A percentile compares a stretch with the other conserved stretches of the same genome.
Conservation (phyloP, 2,888 invertebrate genomes). For the Spodoptera littoralis region DNA sequence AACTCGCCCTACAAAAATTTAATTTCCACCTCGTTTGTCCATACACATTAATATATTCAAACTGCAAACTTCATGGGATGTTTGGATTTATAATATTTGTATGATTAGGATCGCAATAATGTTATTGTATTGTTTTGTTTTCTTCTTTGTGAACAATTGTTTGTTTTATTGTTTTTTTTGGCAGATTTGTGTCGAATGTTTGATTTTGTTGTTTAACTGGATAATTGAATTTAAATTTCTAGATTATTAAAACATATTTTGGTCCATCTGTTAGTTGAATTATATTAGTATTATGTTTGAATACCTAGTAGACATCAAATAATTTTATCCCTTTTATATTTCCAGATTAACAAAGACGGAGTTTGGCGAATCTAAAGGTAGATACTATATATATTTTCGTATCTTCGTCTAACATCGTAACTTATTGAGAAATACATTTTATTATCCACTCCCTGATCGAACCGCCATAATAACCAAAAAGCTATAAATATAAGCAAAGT, state of each 20-base stretch:
- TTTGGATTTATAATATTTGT: too few species aligned
- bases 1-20: slow-evolving; percentile 30
- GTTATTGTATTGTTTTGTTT: too few species aligned
- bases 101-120: too few species aligned
- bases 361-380: slow-evolving; percentile 42
- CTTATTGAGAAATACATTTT: background rate
- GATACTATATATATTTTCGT: background rate
- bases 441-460: slow-evolving; percentile 5
- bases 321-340: slow-evolving; percentile 4
- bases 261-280: too few species aligned
- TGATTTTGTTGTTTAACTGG: too few species aligned
- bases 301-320: background rate
- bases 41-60: slow-evolving; percentile 29
- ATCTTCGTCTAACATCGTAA: background rate
- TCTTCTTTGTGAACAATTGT: too few species aligned
- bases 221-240: too few species aligned
- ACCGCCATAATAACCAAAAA: background rate
- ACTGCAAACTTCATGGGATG: slow-evolving; percentile 2
- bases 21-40: slow-evolving; percentile 34
- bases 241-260: too few species aligned
- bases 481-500: slow-evolving; percentile 20
- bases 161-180: too few species aligned
- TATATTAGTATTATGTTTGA: too few species aligned
- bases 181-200: too few species aligned
- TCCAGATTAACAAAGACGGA: slow-evolving; percentile 38